phyloP scores from a whole-genome alignment of 2,888 invertebrate species.

The Coelinius sp. region DNA sequence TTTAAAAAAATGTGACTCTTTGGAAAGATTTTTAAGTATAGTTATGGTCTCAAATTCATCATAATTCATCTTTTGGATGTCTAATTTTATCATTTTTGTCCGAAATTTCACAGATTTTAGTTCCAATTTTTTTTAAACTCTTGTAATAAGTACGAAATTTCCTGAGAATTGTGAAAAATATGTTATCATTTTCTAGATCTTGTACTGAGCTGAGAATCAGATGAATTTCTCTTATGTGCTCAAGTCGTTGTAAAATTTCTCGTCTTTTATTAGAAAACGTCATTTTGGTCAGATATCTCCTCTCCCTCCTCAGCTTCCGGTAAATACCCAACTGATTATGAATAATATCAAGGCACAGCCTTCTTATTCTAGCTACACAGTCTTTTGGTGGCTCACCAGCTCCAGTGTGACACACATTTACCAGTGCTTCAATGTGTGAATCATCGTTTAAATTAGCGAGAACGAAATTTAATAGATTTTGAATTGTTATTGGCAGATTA shows the following conservation, averaged over 20 bases:
- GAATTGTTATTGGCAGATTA: constrained; percentile 75
- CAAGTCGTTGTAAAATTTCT: constrained; percentile 60
- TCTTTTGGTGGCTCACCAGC: constrained; percentile 58
- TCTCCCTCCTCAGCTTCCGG: constrained; percentile 56
- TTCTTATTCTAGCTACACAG: constrained; percentile 63
- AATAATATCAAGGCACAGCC: constrained; percentile 64
- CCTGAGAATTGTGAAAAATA: constrained; percentile 48
- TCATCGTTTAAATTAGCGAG: constrained; percentile 77
- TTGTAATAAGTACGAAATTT: constrained; percentile 49
- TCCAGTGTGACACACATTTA: constrained; percentile 63
- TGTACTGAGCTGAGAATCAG: constrained; percentile 58
- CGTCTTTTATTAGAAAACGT: constrained; percentile 51
- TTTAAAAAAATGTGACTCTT: background rate
- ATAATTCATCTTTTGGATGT: constrained; percentile 37
- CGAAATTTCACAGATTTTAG: background rate
- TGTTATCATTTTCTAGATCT: constrained; percentile 56
- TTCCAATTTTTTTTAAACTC: constrained; percentile 44
- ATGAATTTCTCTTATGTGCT: constrained; percentile 63
- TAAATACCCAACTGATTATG: constrained; percentile 59
- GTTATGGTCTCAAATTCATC: constrained; percentile 41
- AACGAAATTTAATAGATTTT: constrained; percentile 81
- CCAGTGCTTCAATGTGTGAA: constrained; percentile 64
- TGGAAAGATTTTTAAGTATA: constrained; percentile 46
- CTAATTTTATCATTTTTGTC: constrained; percentile 26
- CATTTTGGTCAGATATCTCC: constrained; percentile 37